phyloP scores from a whole-genome alignment of 2,113 vertebrate genomes.

The Saguinus imperator region DNA sequence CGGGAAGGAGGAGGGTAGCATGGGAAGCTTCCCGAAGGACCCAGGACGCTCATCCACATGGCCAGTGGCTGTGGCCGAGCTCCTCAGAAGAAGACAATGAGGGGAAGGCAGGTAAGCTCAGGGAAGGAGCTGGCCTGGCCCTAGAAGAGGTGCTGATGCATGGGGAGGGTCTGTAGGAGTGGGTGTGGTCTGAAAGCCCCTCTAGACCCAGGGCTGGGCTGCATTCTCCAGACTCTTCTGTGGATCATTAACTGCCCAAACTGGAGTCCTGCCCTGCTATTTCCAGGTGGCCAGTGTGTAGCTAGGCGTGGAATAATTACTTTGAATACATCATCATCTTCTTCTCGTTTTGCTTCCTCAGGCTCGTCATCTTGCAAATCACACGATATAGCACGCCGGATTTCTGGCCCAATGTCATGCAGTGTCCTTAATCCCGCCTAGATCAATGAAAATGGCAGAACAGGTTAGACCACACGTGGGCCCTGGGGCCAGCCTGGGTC shows the following conservation, averaged over 20 bases:
- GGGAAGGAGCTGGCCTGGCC: background rate
- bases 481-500: slow-evolving; percentile 29
- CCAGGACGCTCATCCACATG: background rate
- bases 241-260: background rate
- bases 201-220: background rate
- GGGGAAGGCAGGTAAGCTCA: background rate
- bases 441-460: slow-evolving; percentile 91
- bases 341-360: slow-evolving; percentile 95
- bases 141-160: background rate
- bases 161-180: background rate
- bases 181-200: background rate
- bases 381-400: slow-evolving; percentile 99
- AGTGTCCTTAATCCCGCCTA: slow-evolving; percentile 99
- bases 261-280: slow-evolving; percentile 51
- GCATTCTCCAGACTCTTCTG: slow-evolving; percentile 2
- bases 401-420: slow-evolving; percentile 99
- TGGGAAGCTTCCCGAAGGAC: slow-evolving; percentile 4
- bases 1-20: background rate
- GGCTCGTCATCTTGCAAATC: slow-evolving; percentile 99
- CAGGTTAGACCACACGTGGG: slow-evolving; percentile 74
- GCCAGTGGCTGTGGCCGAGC: background rate
- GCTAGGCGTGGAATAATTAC: slow-evolving; percentile 87
- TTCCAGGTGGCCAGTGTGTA: slow-evolving; percentile 51
- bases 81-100: background rate
- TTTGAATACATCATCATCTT: slow-evolving; percentile 98